Evolutionary conservation across 2,797 vertebrate genomes (phyloP), one percentile per base, ranked within the genome.

Genomic region (Trachurus trachurus): DNA sequence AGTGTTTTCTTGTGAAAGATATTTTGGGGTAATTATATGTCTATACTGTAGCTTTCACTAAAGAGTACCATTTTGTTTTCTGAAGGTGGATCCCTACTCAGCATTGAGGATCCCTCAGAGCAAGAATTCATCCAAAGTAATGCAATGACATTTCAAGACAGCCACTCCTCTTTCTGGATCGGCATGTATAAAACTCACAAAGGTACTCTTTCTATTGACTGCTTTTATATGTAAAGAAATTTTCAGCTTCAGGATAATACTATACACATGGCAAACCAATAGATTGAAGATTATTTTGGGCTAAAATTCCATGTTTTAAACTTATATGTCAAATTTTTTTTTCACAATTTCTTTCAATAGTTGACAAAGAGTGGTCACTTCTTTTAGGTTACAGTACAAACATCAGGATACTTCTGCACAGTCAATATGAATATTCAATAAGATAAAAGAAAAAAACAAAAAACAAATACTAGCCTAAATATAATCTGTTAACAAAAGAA

Each of bases 141-240:
- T 12, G 19, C 90, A 11, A 85, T 91, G 66, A 70, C 75, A 15
- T 92, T 95, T 80, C 75, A 94, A 64, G 94, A 92, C 34, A 91
- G 90, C 76, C 54, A 82, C 9, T 4, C 11, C 7, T 74, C 82
- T 0, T 96, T 97, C 93, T 97, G 97, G 96, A 94, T 96, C 71
- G 97, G 97, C 85, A 87, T 98, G 79, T 96, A 87, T 71, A 94
- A 91, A 92, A 96, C 95, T 77, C 81, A 94, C 26, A 92, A 92
- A 90, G 96, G 97, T 97, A 96, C 64, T 37, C 49, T 10, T 50
- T 3, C 44, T 5, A 63, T 37, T 31, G 5, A 53, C 2, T 39
- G 10, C 6, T 47, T 8, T 62, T 9, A 39, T 13, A 78, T 6
- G 29, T 29, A 31, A 64, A 60, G 9, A 52, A 58, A 74, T 16